phyloP scores from a whole-genome alignment of 2,113 vertebrate genomes.

The Vireo altiloquus region DNA sequence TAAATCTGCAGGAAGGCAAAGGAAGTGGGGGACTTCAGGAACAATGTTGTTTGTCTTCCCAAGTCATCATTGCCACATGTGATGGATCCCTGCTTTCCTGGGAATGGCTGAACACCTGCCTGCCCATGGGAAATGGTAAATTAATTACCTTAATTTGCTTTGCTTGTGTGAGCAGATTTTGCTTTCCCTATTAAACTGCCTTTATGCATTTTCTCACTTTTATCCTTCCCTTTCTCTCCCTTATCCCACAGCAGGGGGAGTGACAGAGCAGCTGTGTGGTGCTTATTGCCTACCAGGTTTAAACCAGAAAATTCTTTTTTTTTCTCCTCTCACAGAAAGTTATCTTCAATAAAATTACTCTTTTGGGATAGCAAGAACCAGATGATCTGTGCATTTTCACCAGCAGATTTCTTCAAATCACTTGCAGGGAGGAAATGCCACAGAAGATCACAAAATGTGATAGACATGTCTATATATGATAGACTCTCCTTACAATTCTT shows the following conservation, averaged over 20 bases:
- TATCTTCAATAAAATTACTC: not conserved
- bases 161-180: not conserved
- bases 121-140: not conserved
- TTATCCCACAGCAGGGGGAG: not conserved
- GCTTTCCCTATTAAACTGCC: not conserved
- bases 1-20: not conserved
- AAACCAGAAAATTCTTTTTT: not conserved
- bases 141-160: not conserved
- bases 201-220: not conserved
- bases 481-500: not conserved
- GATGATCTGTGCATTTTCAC: not conserved
- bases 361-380: not conserved
- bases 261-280: not conserved
- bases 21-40: rapidly evolving
- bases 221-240: not conserved
- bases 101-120: not conserved
- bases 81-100: not conserved
- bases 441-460: not conserved
- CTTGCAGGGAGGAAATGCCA: not conserved
- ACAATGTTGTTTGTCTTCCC: not conserved
- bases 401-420: not conserved
- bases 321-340: not conserved
- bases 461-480: not conserved
- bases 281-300: not conserved
- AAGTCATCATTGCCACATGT: rapidly evolving